Conservation (phyloP, 2,113 vertebrate genomes). For the Hippocampus mohnikei region DNA sequence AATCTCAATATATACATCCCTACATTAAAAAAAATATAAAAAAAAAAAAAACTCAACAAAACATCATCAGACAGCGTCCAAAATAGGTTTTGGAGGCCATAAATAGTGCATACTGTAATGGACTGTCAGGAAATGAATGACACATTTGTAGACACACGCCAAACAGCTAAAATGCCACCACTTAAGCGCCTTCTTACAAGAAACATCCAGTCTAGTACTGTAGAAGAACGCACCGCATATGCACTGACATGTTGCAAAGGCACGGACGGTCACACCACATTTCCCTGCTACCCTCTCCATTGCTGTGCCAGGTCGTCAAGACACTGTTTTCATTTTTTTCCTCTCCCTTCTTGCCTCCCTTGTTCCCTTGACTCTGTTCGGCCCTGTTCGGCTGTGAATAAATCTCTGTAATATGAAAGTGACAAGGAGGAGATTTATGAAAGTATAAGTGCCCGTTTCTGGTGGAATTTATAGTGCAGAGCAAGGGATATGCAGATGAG, state of each 20-base stretch:
- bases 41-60: too few relatives aligned
- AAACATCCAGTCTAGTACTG: constrained; percentile 27
- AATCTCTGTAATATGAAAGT: constrained; percentile 85
- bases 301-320: constrained; percentile 80
- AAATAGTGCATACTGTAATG: too few relatives aligned
- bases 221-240: constrained; percentile 11
- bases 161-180: not conserved
- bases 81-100: too few relatives aligned
- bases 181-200: constrained; percentile 8
- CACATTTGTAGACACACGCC: too few relatives aligned
- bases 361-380: constrained; percentile 47
- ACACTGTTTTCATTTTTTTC: constrained; percentile 42
- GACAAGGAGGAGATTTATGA: constrained; percentile 81
- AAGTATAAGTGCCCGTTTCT: constrained; percentile 72
- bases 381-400: constrained; percentile 81
- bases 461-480: constrained; percentile 69
- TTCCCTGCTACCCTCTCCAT: constrained; percentile 42
- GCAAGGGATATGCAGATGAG: constrained; percentile 76
- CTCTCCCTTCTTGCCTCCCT: constrained; percentile 14
- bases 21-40: too few relatives aligned
- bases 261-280: constrained; percentile 6
- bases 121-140: too few relatives aligned
- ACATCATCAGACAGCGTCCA: too few relatives aligned
- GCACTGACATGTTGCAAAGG: constrained; percentile 1
- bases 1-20: too few relatives aligned